Conservation (phyloP, 2,797 vertebrate genomes). For the Heterohyrax brucei region DNA sequence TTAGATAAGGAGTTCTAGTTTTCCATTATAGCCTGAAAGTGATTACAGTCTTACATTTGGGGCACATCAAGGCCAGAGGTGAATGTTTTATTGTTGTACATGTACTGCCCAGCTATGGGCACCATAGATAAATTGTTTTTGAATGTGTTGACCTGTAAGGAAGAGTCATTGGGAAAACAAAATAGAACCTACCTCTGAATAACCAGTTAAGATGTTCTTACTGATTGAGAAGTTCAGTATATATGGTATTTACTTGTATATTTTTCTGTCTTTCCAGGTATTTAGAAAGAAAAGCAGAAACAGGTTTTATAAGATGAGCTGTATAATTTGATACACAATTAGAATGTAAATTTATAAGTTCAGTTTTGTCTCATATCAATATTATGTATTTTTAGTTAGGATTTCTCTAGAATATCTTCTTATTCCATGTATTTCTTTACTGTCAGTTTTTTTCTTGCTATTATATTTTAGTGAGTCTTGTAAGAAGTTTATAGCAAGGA, state of each 20-base stretch:
- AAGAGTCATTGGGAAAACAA: neutral
- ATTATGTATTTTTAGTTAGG: neutral
- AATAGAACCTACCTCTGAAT: slow-evolving; percentile 6
- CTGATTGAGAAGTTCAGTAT: neutral
- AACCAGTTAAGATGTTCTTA: slow-evolving; percentile 7
- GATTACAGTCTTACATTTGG: neutral
- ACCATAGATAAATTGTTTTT: neutral
- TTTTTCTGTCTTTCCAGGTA: neutral
- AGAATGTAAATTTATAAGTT: neutral
- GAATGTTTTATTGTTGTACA: neutral
- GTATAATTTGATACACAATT: slow-evolving; percentile 15
- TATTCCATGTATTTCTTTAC: neutral
- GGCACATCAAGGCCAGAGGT: neutral
- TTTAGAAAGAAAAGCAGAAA: neutral
- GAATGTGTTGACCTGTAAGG: neutral
- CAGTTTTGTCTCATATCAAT: slow-evolving; percentile 34
- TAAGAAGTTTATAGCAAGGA: neutral
- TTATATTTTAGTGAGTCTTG: slow-evolving; percentile 25
- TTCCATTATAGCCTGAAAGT: slow-evolving; percentile 2
- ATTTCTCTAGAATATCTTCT: slow-evolving; percentile 24
- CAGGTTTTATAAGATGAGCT: slow-evolving; percentile 20
- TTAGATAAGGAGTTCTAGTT: slow-evolving; percentile 38
- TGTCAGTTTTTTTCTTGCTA: neutral
- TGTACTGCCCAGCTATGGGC: neutral
- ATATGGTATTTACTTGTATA: neutral